Evolutionary conservation across 2,797 vertebrate genomes (phyloP), one percentile per base, ranked within the genome.

Genomic region (Nyctalus aviator): DNA sequence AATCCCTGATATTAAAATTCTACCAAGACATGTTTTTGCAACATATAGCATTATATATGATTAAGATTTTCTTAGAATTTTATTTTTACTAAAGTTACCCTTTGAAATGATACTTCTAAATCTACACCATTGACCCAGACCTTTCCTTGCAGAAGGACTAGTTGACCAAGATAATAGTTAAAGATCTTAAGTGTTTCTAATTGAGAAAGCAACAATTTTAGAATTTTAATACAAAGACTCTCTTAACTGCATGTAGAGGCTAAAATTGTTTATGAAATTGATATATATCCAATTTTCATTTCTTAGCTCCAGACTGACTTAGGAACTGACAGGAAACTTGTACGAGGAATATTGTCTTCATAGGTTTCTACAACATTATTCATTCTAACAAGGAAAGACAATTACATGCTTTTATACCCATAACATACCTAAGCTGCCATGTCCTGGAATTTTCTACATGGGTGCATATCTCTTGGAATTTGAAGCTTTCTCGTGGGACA

Each of bases 361-460:
- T 71, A 32, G 71, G 30, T 48, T 95, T 93, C 89, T 96, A 91
- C 37, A 85, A 88, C 59, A 83, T 59, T 92, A 92, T 85, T 94
- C 90, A 93, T 84, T 95, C 53, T 84, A 95, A 75, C 82, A 92
- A 92, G 68, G 62, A 59, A 95, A 95, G 95, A 94, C 85, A 92
- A 95, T 96, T 94, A 95, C 82, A 71, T 85, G 62, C 83, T 84
- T 90, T 96, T 94, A 79, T 55, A 95, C 57, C 82, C 76, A 86
- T 95, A 84, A 93, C 84, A 79, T 62, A 83, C 83, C 30, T 88
- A 91, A 95, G 11, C 68, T 95, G 91, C 94, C 83, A 96, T 84
- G 92, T 93, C 92, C 84, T 90, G 25, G n/a, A 90, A 84, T 78
- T 92, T 77, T 92, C 90, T 96, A 95, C 84, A 92, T 2, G 44